Conservation (phyloP, 2,797 vertebrate species). For the Falco berigora region DNA sequence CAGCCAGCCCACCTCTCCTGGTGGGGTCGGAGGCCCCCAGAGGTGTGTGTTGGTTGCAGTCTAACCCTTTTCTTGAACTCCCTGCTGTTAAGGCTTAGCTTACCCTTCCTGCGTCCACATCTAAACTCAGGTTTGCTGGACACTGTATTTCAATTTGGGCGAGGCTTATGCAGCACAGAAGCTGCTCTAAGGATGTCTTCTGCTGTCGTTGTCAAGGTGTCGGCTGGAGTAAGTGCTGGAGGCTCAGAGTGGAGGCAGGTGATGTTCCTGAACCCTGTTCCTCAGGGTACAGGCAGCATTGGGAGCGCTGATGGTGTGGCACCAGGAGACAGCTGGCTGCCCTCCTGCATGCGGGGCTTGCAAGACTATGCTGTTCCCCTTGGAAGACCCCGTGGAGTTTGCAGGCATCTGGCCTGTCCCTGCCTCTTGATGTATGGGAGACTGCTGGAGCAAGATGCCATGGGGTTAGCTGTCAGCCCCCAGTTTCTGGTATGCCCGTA, state of each 20-base stretch:
- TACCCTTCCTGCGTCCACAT: background rate
- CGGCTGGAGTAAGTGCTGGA: background rate
- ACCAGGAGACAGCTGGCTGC: background rate
- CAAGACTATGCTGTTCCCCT: background rate
- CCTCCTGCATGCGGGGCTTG: background rate
- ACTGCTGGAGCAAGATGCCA: background rate
- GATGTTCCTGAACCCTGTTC: background rate
- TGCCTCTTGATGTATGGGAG: background rate
- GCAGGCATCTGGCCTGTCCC: background rate
- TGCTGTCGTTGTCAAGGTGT: background rate
- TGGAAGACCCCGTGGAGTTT: background rate
- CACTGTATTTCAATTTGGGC: accelerated
- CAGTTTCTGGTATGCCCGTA: background rate
- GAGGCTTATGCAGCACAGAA: background rate
- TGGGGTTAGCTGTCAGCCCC: background rate
- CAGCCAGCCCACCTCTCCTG: background rate
- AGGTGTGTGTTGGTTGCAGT: background rate
- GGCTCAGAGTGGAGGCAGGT: background rate
- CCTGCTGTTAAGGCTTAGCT: background rate
- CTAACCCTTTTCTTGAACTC: background rate
- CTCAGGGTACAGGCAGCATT: background rate
- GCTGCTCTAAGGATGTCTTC: background rate
- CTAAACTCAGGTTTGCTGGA: background rate
- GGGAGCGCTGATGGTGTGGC: background rate
- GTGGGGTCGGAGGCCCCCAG: background rate